phyloP scores from a whole-genome alignment of 2,888 invertebrate genomes.

The Orthosia cruda region DNA sequence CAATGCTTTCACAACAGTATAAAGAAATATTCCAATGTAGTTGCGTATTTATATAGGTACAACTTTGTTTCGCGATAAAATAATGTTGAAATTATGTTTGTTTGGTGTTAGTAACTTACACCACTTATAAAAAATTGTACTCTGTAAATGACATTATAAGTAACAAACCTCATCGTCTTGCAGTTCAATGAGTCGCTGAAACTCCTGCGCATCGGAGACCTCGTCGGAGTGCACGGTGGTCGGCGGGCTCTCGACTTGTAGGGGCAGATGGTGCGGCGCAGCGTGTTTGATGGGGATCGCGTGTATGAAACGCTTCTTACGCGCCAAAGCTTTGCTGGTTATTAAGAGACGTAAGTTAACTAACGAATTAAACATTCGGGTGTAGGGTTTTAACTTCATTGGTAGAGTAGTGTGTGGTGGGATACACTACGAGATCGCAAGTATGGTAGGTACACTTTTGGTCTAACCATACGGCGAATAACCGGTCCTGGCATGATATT shows the following conservation, averaged over 20 bases:
- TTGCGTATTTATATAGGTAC: too few species aligned
- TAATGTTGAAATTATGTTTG: too few species aligned
- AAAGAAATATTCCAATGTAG: too few species aligned
- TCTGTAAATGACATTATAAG: not conserved
- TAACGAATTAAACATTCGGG: not conserved
- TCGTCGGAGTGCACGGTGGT: conserved; percentile 47
- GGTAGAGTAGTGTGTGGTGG: too few species aligned
- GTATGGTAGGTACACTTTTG: too few species aligned
- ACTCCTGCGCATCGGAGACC: conserved; percentile 76
- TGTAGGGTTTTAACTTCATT: too few species aligned
- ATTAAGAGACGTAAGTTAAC: not conserved
- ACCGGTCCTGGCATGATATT: too few species aligned
- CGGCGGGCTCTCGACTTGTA: conserved; percentile 37
- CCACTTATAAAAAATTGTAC: not conserved
- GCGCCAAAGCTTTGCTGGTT: conserved; percentile 31
- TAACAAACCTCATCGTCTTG: conserved; percentile 82
- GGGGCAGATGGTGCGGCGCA: conserved; percentile 76
- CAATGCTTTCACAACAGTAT: not conserved
- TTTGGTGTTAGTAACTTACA: not conserved
- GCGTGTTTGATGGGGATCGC: conserved; percentile 77
- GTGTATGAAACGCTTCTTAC: conserved; percentile 78
- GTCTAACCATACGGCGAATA: too few species aligned
- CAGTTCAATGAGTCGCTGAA: conserved; percentile 81
- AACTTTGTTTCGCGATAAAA: too few species aligned
- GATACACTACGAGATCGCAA: too few species aligned